Percentiles rank a stretch among this genome's conserved stretches.
Evolutionary conservation across 2,113 vertebrate species (phyloP).

Genomic region (Zosterops pallidus): DNA sequence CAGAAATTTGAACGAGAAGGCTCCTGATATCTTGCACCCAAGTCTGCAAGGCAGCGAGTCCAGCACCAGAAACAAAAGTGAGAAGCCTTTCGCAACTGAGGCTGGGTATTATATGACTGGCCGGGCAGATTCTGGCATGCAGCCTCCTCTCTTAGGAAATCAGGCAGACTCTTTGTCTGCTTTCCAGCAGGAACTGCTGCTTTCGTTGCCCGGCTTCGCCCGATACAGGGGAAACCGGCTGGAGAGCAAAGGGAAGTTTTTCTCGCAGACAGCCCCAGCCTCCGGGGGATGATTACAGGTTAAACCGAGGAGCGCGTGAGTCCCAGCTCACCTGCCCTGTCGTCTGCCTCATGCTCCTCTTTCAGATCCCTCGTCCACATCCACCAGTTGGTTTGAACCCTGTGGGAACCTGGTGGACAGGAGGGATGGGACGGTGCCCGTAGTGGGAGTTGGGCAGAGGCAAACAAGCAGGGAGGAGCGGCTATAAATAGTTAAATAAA

Average conservation of each 20-base stretch:
- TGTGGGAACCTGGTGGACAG: background rate
- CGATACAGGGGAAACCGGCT: conserved; percentile 37
- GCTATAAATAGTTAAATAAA: conserved; percentile 16
- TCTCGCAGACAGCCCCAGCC: conserved; percentile 23
- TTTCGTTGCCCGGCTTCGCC: conserved; percentile 51
- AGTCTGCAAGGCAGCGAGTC: background rate
- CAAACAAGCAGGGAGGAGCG: background rate
- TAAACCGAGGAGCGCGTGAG: background rate
- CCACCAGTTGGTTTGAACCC: background rate
- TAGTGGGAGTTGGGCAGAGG: conserved; percentile 1
- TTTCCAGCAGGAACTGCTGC: conserved; percentile 69
- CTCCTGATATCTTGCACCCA: background rate
- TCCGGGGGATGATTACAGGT: background rate
- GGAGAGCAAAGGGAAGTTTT: conserved; percentile 46
- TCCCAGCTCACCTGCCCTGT: background rate
- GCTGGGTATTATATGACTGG: conserved; percentile 43
- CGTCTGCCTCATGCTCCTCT: background rate
- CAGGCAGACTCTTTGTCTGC: conserved; percentile 75
- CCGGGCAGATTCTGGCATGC: conserved; percentile 64
- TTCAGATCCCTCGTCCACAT: background rate
- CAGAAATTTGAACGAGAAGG: background rate
- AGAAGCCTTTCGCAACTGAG: conserved; percentile 62
- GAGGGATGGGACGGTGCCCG: background rate
- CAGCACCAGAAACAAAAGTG: conserved; percentile 33
- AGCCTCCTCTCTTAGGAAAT: conserved; percentile 72